phyloP scores from a whole-genome alignment of 1,140 invertebrate genomes.

The Megalonaias nervosa region DNA sequence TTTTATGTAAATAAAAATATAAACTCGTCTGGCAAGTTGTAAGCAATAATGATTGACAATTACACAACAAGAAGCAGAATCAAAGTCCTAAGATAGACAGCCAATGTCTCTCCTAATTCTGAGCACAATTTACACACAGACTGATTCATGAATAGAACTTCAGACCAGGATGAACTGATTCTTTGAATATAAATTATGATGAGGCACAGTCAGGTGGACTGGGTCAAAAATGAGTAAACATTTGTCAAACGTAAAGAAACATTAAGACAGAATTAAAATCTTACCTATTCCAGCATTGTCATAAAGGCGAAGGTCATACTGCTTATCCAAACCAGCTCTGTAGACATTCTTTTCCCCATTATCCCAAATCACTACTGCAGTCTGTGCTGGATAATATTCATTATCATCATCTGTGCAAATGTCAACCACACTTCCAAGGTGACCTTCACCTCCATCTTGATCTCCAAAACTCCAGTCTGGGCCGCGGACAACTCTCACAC shows the following conservation, averaged over 20 bases:
- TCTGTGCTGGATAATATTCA: conserved; percentile 20
- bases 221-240: neutral
- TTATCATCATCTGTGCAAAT: conserved; percentile 16
- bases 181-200: no score
- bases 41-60: no score
- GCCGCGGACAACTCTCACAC: conserved; percentile 45
- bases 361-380: conserved; percentile 45
- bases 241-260: no score
- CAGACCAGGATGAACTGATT: no score
- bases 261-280: conserved; percentile 9
- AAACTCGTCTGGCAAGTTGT: no score
- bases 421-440: conserved; percentile 41
- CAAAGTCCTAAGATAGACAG: no score
- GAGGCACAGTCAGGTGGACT: no score
- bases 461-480: conserved; percentile 38
- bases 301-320: conserved; percentile 38
- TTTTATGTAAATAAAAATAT: no score
- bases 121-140: no score
- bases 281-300: conserved; percentile 46
- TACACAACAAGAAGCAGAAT: no score
- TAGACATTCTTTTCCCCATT: conserved; percentile 43
- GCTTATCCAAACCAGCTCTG: conserved; percentile 39
- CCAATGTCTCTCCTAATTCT: no score
- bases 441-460: conserved; percentile 48
- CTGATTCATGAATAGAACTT: no score